Conservation (phyloP, 2,797 vertebrate species). For the Leptatherina wallacei region DNA sequence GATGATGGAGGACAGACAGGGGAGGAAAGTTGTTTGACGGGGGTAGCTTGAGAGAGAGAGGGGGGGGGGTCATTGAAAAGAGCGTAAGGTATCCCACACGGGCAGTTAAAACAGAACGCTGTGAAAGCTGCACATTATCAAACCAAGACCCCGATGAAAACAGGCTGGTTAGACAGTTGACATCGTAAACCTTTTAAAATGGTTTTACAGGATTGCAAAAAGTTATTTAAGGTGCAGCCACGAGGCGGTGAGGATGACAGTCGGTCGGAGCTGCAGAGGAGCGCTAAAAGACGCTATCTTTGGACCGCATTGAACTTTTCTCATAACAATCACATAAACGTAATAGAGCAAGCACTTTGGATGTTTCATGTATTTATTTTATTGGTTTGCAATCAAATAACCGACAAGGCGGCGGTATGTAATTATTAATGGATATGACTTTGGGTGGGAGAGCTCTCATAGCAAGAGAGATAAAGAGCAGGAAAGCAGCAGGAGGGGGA, state of each 20-base stretch:
- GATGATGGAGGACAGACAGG: conserved; percentile 73
- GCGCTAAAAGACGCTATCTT: conserved; percentile 12
- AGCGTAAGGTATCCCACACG: conserved; percentile 22
- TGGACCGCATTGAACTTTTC: not conserved
- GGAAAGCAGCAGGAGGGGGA: conserved; percentile 16
- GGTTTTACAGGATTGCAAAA: conserved; percentile 15
- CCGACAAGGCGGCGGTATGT: conserved; percentile 10
- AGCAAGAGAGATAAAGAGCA: conserved; percentile 56
- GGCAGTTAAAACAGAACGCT: conserved; percentile 25
- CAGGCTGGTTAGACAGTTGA: conserved; percentile 20
- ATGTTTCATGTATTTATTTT: conserved; percentile 29
- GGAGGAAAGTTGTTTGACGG: conserved; percentile 69
- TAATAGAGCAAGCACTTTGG: not conserved
- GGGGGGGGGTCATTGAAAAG: conserved; percentile 43
- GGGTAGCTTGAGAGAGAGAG: conserved; percentile 23
- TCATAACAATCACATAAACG: conserved; percentile 7
- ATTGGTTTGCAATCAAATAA: conserved; percentile 14
- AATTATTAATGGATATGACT: conserved; percentile 17
- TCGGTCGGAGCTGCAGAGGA: not conserved
- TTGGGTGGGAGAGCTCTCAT: conserved; percentile 43
- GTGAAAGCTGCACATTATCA: conserved; percentile 48
- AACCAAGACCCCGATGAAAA: conserved; percentile 19
- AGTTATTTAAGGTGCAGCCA: conserved; percentile 19
- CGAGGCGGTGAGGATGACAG: conserved; percentile 10
- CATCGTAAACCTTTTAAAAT: conserved; percentile 28